Conservation (phyloP, 2,888 invertebrate genomes). For the Metellina segmentata region DNA sequence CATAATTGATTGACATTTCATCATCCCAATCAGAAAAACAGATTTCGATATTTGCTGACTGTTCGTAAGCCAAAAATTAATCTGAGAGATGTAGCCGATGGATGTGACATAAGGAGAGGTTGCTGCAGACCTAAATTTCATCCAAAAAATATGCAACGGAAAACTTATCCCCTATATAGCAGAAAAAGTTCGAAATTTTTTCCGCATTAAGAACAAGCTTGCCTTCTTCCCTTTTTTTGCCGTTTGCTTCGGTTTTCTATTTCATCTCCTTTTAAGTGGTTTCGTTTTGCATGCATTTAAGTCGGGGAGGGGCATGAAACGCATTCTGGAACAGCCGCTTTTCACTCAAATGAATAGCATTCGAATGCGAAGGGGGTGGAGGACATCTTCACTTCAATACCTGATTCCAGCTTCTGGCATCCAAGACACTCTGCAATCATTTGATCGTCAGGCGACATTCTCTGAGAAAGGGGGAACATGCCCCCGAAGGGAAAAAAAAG, state of each 20-base stretch:
- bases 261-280: neutral
- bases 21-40: too few relatives aligned
- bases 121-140: too few relatives aligned
- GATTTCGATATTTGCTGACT: too few relatives aligned
- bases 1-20: too few relatives aligned
- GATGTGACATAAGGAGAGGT: too few relatives aligned
- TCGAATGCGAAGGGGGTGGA: neutral
- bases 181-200: neutral
- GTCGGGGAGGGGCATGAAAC: neutral
- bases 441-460: constrained; percentile 17
- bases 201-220: neutral
- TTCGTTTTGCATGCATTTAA: neutral
- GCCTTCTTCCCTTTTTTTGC: neutral
- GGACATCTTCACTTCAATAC: neutral
- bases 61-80: too few relatives aligned
- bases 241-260: neutral
- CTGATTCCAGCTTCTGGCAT: constrained; percentile 13
- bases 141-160: neutral
- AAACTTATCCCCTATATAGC: neutral
- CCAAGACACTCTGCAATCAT: constrained; percentile 25
- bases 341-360: constrained; percentile 14
- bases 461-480: neutral
- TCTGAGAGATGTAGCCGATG: too few relatives aligned
- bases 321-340: neutral
- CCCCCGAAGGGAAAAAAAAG: neutral